These are phyloP conservation scores for Ammospiza caudacuta DNA, from an alignment of 2,113 vertebrate species.

Conservation along the genomic window DNA sequence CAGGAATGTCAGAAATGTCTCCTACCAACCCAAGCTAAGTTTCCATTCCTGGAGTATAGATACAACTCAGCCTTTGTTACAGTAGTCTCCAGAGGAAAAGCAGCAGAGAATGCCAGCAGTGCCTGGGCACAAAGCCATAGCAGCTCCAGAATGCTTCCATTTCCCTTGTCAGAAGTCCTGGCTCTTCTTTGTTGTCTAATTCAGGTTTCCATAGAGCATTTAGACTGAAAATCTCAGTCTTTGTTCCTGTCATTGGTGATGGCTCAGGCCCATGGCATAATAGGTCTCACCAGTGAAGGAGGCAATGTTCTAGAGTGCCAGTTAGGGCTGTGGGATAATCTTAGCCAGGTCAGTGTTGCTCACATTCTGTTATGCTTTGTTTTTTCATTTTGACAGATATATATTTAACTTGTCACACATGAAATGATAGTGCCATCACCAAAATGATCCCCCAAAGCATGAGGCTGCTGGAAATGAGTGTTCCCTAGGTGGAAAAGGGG, in stretches of 20 bases:
- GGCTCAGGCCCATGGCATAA: background rate
- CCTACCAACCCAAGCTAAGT: background rate
- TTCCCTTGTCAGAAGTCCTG: background rate
- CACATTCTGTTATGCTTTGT: background rate
- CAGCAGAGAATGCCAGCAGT: background rate
- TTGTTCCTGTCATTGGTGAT: background rate
- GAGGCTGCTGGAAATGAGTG: background rate
- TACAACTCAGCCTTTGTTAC: background rate
- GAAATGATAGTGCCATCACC: background rate
- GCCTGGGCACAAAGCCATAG: background rate
- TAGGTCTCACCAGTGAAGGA: background rate
- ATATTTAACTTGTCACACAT: background rate
- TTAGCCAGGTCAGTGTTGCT: background rate
- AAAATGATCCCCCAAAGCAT: background rate
- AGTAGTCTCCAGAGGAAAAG: background rate
- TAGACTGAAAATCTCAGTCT: background rate
- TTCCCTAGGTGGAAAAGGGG: background rate
- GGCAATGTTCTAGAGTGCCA: background rate
- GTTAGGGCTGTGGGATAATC: background rate
- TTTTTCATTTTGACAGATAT: background rate
- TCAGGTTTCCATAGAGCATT: slow-evolving; percentile 3
- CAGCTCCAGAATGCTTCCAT: background rate
- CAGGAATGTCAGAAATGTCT: background rate
- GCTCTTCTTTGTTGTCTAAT: background rate
- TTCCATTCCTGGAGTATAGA: background rate